phyloP scores from a whole-genome alignment of 2,888 invertebrate species.

The Alloplasta piceator region DNA sequence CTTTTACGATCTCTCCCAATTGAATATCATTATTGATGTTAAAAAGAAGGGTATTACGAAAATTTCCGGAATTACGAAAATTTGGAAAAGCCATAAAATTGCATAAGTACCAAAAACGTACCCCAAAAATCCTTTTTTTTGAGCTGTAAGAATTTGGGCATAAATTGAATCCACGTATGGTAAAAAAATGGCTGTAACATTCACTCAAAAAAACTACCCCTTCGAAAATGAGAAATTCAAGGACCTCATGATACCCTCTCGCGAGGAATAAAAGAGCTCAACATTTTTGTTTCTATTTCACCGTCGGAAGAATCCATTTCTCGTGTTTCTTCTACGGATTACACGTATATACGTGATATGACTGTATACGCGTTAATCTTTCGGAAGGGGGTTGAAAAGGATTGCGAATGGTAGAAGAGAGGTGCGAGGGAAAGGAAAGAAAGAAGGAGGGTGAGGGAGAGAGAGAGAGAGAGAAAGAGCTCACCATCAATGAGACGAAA shows the following conservation, averaged over 20 bases:
- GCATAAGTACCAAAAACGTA: too few species aligned
- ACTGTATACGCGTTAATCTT: slow-evolving; percentile 50
- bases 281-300: slow-evolving; percentile 16
- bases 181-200: slow-evolving; percentile 59
- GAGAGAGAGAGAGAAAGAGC: slow-evolving; percentile 29
- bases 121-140: background rate
- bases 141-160: background rate
- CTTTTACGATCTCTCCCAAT: too few species aligned
- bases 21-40: too few species aligned
- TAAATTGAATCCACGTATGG: slow-evolving; percentile 57
- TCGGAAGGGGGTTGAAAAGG: slow-evolving; percentile 64
- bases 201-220: slow-evolving; percentile 60
- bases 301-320: slow-evolving; percentile 55
- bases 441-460: background rate
- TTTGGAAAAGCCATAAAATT: too few species aligned
- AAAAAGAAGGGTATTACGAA: too few species aligned
- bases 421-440: slow-evolving; percentile 12
- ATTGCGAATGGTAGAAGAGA: slow-evolving; percentile 51
- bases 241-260: too few species aligned
- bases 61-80: too few species aligned
- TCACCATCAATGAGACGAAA: slow-evolving; percentile 48
- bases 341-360: slow-evolving; percentile 29
- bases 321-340: slow-evolving; percentile 62
- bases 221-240: too few species aligned
- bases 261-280: slow-evolving; percentile 11